These are phyloP conservation scores for Micropoecilia bifurca DNA, from an alignment of 2,797 vertebrate species.

Conservation along the genomic window DNA sequence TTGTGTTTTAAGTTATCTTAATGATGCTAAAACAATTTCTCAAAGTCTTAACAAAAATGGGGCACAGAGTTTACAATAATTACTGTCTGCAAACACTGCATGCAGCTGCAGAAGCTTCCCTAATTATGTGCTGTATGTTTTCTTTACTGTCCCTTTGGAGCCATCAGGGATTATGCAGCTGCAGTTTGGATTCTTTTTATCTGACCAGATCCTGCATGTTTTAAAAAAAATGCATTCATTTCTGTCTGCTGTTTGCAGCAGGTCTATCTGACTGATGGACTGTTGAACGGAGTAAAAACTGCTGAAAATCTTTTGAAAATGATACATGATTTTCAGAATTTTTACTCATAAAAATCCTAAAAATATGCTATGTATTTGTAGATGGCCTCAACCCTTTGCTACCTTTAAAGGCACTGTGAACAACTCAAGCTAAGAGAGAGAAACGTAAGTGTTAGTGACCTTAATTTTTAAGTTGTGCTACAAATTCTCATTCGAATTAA, in stretches of 20 bases:
- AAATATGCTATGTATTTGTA: not conserved
- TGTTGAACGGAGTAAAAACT: not conserved
- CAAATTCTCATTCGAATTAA: not conserved
- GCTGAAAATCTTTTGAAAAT: not conserved
- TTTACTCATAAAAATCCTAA: not conserved
- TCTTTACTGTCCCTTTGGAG: conserved; percentile 22
- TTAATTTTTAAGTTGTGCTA: not conserved
- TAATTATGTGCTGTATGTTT: conserved; percentile 40
- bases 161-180: conserved; percentile 2
- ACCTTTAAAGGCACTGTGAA: not conserved
- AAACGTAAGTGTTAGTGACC: not conserved
- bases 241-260: not conserved
- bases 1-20: not conserved
- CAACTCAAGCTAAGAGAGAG: not conserved
- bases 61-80: not conserved
- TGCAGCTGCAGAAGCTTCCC: conserved; percentile 11
- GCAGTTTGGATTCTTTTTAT: conserved; percentile 1
- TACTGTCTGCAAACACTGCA: conserved; percentile 18
- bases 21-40: not conserved
- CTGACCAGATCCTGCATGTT: conserved; percentile 5
- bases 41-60: not conserved
- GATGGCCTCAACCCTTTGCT: not conserved
- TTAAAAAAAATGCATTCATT: not conserved
- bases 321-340: too few species aligned
- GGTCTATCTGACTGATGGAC: not conserved